Conservation (phyloP, 2,888 invertebrate species). For the Thumatha senex region DNA sequence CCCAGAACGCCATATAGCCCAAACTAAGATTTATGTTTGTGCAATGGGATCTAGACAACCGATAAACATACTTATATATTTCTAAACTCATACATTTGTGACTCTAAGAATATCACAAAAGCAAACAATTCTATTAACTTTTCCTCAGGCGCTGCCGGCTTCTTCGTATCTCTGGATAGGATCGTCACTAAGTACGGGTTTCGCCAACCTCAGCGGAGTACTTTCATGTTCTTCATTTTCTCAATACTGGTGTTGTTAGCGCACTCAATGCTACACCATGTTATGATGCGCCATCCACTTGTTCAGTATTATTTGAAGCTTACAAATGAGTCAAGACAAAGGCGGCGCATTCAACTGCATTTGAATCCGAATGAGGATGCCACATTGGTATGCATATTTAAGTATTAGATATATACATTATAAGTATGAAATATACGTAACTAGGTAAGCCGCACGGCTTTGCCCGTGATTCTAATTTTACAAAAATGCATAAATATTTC, state of each 20-base stretch:
- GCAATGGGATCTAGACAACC: no score
- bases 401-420: not conserved
- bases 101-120: not conserved
- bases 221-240: conserved; percentile 93
- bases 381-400: conserved; percentile 83
- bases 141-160: conserved; percentile 84
- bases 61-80: no score
- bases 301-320: conserved; percentile 91
- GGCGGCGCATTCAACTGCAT: conserved; percentile 90
- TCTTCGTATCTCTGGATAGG: conserved; percentile 93
- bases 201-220: conserved; percentile 90
- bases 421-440: no score
- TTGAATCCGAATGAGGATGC: conserved; percentile 94
- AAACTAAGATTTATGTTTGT: no score
- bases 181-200: conserved; percentile 92
- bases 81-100: no score
- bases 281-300: conserved; percentile 91
- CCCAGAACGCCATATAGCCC: no score
- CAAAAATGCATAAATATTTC: no score
- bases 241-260: conserved; percentile 90
- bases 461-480: no score
- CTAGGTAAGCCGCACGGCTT: no score
- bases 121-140: no score
- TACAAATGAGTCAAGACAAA: conserved; percentile 88
- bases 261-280: conserved; percentile 90